Percentiles rank a stretch among this genome's conserved stretches.
These are phyloP conservation scores for Prolemur simus DNA, from an alignment of 2,113 vertebrate species.

Conservation along the genomic window DNA sequence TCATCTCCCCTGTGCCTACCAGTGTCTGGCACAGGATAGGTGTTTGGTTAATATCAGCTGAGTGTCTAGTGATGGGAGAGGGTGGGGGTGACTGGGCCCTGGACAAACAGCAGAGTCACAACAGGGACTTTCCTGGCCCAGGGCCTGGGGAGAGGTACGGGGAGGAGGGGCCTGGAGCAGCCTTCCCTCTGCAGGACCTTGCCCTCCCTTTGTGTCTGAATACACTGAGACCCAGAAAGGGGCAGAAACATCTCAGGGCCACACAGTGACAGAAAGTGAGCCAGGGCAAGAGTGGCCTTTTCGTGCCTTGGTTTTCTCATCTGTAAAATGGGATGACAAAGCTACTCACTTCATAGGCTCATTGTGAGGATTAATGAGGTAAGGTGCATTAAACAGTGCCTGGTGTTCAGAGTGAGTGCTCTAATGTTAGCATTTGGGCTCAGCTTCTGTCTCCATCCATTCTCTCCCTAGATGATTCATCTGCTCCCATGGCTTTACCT, in stretches of 20 bases:
- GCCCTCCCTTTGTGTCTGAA: constrained; percentile 32
- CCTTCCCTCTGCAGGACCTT: neutral
- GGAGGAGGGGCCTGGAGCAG: neutral
- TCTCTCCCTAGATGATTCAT: neutral
- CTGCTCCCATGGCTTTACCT: neutral
- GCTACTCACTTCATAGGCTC: neutral
- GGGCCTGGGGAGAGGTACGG: neutral
- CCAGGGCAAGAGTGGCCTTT: neutral
- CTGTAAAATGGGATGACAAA: neutral
- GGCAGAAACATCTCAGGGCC: neutral
- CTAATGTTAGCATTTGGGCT: constrained; percentile 56
- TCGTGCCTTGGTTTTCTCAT: neutral
- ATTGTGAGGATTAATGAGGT: neutral
- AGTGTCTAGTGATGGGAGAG: neutral
- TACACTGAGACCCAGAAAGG: neutral
- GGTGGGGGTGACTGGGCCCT: too few relatives aligned
- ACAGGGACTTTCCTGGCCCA: neutral
- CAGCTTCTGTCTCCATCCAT: constrained; percentile 24
- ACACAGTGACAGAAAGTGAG: neutral
- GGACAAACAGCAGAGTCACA: neutral
- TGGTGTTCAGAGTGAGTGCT: neutral
- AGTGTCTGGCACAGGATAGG: neutral
- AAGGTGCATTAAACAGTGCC: neutral
- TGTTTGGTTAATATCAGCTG: neutral
- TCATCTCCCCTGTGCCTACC: neutral